Percentiles rank a stretch among this genome's conserved stretches.
Conservation (phyloP, 30 jellyfish, hydroid and myxozoan species). For the Aurelia sp. region DNA sequence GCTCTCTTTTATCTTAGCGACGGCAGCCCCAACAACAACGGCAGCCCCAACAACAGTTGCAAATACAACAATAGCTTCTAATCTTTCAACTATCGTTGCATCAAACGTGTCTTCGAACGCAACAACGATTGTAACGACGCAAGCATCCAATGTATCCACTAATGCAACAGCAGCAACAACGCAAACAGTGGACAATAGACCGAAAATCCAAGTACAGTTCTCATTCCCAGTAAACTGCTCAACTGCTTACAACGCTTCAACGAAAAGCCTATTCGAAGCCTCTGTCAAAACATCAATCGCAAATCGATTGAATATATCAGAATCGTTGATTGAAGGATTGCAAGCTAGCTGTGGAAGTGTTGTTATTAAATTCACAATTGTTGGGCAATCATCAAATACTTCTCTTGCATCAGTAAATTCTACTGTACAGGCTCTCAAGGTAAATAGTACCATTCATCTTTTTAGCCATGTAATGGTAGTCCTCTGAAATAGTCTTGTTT, state of each 20-base stretch:
- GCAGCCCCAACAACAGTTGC: slow-evolving; percentile 2
- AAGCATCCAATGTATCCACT: not conserved
- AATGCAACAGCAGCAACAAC: slow-evolving; percentile 25
- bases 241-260: slow-evolving; percentile 14
- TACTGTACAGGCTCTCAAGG: slow-evolving; percentile 38
- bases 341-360: slow-evolving; percentile 64
- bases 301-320: slow-evolving; percentile 8
- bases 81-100: not conserved
- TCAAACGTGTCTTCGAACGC: too few relatives aligned
- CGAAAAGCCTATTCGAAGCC: slow-evolving; percentile 32
- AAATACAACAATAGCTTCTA: not conserved
- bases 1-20: not conserved
- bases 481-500: not conserved
- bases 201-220: slow-evolving; percentile 19
- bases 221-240: slow-evolving; percentile 53
- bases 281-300: slow-evolving; percentile 32
- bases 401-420: slow-evolving; percentile 32
- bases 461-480: not conserved
- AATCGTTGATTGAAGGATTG: slow-evolving; percentile 10
- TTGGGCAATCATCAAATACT: slow-evolving; percentile 15
- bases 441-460: not conserved
- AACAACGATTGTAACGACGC: slow-evolving; percentile 5
- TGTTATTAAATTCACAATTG: slow-evolving; percentile 13
- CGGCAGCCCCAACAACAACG: slow-evolving; percentile 28
- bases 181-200: slow-evolving; percentile 10